Percentiles rank a stretch among this genome's conserved stretches.
phyloP scores from a whole-genome alignment of 2,113 vertebrate species.

The Takifugu bimaculatus region DNA sequence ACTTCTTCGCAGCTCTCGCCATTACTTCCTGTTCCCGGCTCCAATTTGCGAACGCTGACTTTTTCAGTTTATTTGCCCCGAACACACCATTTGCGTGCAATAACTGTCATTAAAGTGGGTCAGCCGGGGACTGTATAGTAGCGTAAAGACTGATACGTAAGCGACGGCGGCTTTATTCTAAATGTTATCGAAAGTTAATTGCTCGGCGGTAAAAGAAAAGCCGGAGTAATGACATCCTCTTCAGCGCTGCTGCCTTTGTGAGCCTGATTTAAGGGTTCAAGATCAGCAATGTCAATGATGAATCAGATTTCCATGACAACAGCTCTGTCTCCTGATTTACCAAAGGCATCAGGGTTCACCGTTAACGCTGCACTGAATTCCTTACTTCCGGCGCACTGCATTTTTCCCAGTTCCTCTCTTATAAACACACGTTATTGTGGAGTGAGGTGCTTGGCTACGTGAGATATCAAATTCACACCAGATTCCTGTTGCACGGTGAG shows the following conservation, averaged over 20 bases:
- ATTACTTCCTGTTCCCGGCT: slow-evolving; percentile 20
- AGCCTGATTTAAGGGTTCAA: slow-evolving; percentile 33
- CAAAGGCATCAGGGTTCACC: background rate
- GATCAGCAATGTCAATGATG: slow-evolving; percentile 20
- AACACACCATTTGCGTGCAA: slow-evolving; percentile 14
- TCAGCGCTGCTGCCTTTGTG: slow-evolving; percentile 23
- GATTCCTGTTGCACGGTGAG: slow-evolving; percentile 21
- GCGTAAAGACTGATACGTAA: slow-evolving; percentile 32
- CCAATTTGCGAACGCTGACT: slow-evolving; percentile 30
- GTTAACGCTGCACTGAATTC: background rate
- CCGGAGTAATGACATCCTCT: slow-evolving; percentile 34
- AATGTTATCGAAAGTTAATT: slow-evolving; percentile 31
- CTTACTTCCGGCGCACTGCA: background rate
- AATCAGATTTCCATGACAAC: slow-evolving; percentile 13
- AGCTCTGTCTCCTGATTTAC: background rate
- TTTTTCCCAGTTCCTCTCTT: background rate
- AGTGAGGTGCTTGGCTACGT: slow-evolving; percentile 5
- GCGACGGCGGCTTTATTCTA: slow-evolving; percentile 26
- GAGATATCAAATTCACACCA: slow-evolving; percentile 25
- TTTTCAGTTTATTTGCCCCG: slow-evolving; percentile 7
- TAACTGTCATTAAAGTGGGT: slow-evolving; percentile 35
- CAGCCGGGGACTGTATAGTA: slow-evolving; percentile 25
- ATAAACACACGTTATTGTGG: background rate
- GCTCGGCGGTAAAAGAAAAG: slow-evolving; percentile 27
- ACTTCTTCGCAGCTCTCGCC: slow-evolving; percentile 39